Evolutionary conservation across 2,888 invertebrate genomes (phyloP), one percentile per base, ranked within the genome.

Genomic region (Cheilosia impressa): DNA sequence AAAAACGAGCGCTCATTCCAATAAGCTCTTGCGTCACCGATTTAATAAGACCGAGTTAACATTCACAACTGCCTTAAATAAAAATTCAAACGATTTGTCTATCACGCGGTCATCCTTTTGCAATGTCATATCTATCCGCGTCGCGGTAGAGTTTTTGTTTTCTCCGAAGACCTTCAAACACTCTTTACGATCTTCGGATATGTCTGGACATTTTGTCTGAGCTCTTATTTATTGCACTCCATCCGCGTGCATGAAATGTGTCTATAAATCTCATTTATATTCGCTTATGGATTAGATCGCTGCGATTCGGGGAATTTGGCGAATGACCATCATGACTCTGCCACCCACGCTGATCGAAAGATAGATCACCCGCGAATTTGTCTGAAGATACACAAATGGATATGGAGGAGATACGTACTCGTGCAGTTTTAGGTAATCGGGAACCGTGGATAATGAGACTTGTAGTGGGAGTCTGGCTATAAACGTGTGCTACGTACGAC

Each of bases 321-420:
- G 60, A 60, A 27, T 15, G 52, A 10, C 47, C 38, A 41, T 58
- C n/a, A 38, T 58, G 57, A 24, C 34, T 38, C 47, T 50, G 50
- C 60, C 71, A 52, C 71, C 71, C 60, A 71, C 71, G 52, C 38
- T 41, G 71, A 60, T 60, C 50, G 13, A 41, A 27, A 45, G 43
- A 55, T 31, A 31, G 27, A 68, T 55, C 55, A 24, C 22, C 4
- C 9, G 17, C 27, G 27, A 43, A 31, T 55, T 52, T 45, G 17
- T 13, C 24, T 41, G 17, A 5, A 47, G 62, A 62, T 17, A 62
- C 45, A 27, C 22, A 62, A n/a, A n/a, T 15, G 24, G 9, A n/a
- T 10, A n/a, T 41, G 6, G 27, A 27, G 27, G 6, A 27, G 27
- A 27, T 6, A 27, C 27, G 31, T 31, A 24, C 38, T 17, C 5